A percentile compares a stretch with the other conserved stretches of the same genome.
Evolutionary conservation across 2,888 invertebrate species (phyloP).

Genomic region (Drosophila villosipedis): DNA sequence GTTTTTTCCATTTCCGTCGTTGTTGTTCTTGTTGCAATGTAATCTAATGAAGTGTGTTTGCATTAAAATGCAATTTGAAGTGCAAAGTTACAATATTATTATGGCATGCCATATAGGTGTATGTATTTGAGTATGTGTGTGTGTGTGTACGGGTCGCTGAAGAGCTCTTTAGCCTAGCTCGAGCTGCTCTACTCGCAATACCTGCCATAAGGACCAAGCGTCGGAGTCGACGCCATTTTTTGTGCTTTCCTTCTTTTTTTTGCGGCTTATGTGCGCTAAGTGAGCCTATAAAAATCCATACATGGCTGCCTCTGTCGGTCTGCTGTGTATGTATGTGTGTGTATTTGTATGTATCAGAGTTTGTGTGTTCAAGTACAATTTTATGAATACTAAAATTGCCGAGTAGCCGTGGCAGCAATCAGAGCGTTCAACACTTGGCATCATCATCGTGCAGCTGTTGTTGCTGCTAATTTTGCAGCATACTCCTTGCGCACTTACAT

Average conservation of each 20-base stretch:
- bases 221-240: constrained; percentile 42
- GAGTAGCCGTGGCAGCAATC: constrained; percentile 57
- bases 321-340: background rate
- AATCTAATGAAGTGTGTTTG: constrained; percentile 80
- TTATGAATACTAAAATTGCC: constrained; percentile 74
- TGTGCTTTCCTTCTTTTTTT: constrained; percentile 20
- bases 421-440: constrained; percentile 74
- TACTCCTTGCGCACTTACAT: constrained; percentile 36
- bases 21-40: constrained; percentile 57
- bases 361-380: constrained; percentile 69
- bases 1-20: constrained; percentile 66
- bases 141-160: constrained; percentile 19
- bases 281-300: constrained; percentile 79
- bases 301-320: constrained; percentile 59
- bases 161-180: constrained; percentile 58
- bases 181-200: constrained; percentile 30
- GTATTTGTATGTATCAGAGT: background rate
- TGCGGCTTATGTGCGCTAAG: constrained; percentile 78
- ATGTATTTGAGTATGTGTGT: constrained; percentile 10
- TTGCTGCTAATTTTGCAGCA: constrained; percentile 66
- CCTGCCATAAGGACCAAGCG: constrained; percentile 43
- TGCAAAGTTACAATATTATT: constrained; percentile 80
- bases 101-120: constrained; percentile 55
- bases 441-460: constrained; percentile 46
- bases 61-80: constrained; percentile 80